Base-by-base conservation (phyloP, 2,797 vertebrate species). In the Ctenochaetus hawaiiensis region DNA sequence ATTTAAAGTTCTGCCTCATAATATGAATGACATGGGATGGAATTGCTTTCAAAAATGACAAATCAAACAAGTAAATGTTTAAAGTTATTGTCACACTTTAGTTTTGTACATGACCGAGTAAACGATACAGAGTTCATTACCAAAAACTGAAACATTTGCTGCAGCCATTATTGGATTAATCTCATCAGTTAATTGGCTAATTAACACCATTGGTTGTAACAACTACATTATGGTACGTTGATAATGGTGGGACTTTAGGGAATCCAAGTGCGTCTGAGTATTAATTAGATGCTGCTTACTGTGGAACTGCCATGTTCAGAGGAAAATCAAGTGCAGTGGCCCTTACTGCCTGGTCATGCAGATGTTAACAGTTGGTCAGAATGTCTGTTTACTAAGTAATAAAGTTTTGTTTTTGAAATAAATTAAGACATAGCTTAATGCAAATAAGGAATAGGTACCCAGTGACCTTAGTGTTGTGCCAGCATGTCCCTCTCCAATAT, bases 401-500 rank as follows among this genome's bases (percentile, higher is more conserved):
- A 1, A 51, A 9, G 43, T 67, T 44, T 2, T 10, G 14, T 47
- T 76, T 75, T 80, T 2, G 26, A 51, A 54, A 80, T 58, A 13
- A 58, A 72, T 34, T 7, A 52, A 51, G 11, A 5, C 17, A 22
- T 1, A 16, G 18, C 18, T 71, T 22, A 53, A 58, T 51, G 59
- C 39, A 77, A 81, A 54, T 37, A 26, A 69, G 61, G 49, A 71
- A 51, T 44, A 48, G 62, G 22, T 23, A 51, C 51, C n/a, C 11
- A 0, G 18, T 59, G 48, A 49, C 41, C 20, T 70, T 17, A 30
- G 53, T 5, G 48, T 66, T 26, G 17, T 81, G 65, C 60, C 74
- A 81, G 75, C 48, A 12, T 60, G 47, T 56, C 62, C 60, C 49
- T 54, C 56, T 72, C 59, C 41, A 77, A 43, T 67, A 75, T 81